Evolutionary conservation across 2,888 invertebrate species (phyloP).

Genomic region (Mythimna vitellina): DNA sequence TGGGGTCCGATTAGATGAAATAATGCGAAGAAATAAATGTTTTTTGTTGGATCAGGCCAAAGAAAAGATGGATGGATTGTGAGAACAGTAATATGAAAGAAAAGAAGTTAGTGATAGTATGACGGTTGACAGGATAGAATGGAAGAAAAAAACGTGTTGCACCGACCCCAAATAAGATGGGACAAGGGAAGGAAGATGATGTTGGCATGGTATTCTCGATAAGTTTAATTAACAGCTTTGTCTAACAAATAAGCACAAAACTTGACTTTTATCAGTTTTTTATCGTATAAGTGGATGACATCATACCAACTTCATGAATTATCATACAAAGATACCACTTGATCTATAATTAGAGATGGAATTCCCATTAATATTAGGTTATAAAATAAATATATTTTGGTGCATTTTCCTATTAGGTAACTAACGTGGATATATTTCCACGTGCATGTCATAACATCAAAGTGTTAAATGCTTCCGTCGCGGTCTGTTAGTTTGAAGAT

Average conservation of each 20-base stretch:
- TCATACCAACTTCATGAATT: slow-evolving; percentile 18
- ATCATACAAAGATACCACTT: background rate
- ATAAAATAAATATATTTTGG: background rate
- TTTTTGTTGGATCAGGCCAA: no score
- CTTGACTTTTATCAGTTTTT: background rate
- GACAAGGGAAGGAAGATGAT: no score
- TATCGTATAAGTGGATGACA: slow-evolving; percentile 24
- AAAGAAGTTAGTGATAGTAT: no score
- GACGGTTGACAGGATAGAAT: no score
- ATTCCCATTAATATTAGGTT: background rate
- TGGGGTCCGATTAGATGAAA: slow-evolving; percentile 4
- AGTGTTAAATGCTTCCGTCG: slow-evolving; percentile 52
- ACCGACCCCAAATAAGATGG: no score
- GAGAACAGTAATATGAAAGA: no score
- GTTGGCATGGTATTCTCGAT: background rate
- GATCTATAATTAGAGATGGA: background rate
- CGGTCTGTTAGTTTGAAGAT: slow-evolving; percentile 48
- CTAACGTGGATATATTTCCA: slow-evolving; percentile 22
- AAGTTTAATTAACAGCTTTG: background rate
- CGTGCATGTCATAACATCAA: slow-evolving; percentile 47
- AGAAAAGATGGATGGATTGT: no score
- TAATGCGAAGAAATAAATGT: no score
- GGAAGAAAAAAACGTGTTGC: no score
- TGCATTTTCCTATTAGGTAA: slow-evolving; percentile 33
- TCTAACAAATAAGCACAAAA: background rate